A percentile compares a stretch with the other conserved stretches of the same genome.
These are phyloP conservation scores for Myiozetetes cayanensis DNA, from an alignment of 2,113 vertebrate species.

Conservation along the genomic window DNA sequence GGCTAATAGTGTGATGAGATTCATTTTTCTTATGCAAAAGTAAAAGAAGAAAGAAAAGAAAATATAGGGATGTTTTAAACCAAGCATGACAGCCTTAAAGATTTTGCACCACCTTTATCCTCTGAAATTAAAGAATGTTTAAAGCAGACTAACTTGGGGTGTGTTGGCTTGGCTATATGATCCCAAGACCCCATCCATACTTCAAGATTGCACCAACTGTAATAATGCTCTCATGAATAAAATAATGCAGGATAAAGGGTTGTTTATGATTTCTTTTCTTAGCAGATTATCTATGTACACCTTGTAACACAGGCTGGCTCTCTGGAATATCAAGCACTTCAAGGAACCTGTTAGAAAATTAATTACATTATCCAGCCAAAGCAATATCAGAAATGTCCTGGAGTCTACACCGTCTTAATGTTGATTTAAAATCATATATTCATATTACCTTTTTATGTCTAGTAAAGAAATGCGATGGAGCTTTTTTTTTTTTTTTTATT, in stretches of 20 bases:
- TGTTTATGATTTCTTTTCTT: slow-evolving; percentile 9
- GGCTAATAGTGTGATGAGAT: not conserved
- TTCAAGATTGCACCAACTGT: not conserved
- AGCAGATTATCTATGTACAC: slow-evolving; percentile 38
- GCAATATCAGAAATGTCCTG: slow-evolving; percentile 35
- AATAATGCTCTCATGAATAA: not conserved
- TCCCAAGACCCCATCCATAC: not conserved
- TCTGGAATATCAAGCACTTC: slow-evolving; percentile 19
- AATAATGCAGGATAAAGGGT: slow-evolving; percentile 1
- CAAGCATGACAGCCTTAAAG: not conserved
- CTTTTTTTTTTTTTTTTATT: slow-evolving; percentile 2
- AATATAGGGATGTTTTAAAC: not conserved
- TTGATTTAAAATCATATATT: slow-evolving; percentile 58
- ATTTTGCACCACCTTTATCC: not conserved
- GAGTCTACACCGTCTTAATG: slow-evolving; percentile 23
- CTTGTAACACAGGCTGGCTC: slow-evolving; percentile 28
- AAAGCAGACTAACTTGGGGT: not conserved
- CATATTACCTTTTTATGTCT: slow-evolving; percentile 44
- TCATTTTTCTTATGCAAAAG: not conserved
- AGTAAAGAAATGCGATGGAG: slow-evolving; percentile 17
- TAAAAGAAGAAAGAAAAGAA: not conserved
- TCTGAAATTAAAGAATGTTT: not conserved
- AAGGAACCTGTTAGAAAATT: slow-evolving; percentile 19
- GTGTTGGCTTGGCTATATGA: not conserved
- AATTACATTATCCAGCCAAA: slow-evolving; percentile 34